Percentiles rank a stretch among this genome's conserved stretches.
These are phyloP conservation scores for Pseudolaguvia tuberculata DNA, from an alignment of 2,113 vertebrate genomes.

Conservation along the genomic window DNA sequence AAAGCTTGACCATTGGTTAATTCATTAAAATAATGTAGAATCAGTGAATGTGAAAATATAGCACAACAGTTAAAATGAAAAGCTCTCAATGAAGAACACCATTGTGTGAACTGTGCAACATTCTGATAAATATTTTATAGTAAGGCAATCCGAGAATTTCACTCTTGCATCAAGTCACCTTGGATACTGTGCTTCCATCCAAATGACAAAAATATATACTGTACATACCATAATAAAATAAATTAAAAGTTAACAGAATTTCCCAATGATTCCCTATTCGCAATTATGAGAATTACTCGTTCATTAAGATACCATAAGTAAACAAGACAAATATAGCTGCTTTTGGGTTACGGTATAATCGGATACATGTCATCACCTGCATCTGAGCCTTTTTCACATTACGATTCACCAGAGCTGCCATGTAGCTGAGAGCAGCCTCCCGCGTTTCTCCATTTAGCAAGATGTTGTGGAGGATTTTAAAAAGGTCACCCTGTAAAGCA, in stretches of 20 bases:
- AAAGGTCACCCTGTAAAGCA: constrained; percentile 82
- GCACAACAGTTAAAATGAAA: neutral
- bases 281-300: too few relatives aligned
- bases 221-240: neutral
- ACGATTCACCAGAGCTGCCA: constrained; percentile 91
- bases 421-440: constrained; percentile 89
- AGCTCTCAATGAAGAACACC: neutral
- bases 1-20: neutral
- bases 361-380: constrained; percentile 74
- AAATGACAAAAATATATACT: neutral
- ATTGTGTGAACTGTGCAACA: neutral
- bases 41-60: neutral
- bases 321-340: neutral
- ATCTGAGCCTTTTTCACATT: constrained; percentile 98
- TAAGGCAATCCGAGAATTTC: neutral
- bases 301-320: too few relatives aligned
- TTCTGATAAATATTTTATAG: neutral
- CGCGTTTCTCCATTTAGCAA: constrained; percentile 92
- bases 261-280: too few relatives aligned
- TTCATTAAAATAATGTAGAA: neutral
- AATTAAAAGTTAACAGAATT: neutral
- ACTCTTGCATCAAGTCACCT: too few relatives aligned
- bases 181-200: neutral
- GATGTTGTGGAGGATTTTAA: constrained; percentile 92
- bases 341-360: neutral